Conservation (phyloP, 1,140 invertebrate genomes). For the Panagrolaimus sp. region DNA sequence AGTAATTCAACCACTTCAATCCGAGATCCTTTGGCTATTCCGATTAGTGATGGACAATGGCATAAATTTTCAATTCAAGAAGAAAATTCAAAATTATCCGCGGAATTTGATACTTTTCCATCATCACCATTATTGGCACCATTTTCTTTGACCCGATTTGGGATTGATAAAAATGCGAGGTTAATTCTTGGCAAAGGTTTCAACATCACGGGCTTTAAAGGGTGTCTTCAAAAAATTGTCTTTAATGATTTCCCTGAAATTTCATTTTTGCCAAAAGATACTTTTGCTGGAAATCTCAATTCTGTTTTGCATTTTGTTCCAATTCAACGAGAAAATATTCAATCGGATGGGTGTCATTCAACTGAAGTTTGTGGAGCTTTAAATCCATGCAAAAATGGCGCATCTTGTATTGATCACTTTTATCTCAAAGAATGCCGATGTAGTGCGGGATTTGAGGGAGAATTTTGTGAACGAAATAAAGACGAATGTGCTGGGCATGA, state of each 20-base stretch:
- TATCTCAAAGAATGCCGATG: slow-evolving; percentile 45
- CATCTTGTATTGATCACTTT: slow-evolving; percentile 47
- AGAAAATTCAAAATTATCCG: background rate
- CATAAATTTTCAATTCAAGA: background rate
- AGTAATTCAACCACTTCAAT: background rate
- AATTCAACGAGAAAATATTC: slow-evolving; percentile 29
- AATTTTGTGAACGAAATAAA: slow-evolving; percentile 49
- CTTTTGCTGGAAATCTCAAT: slow-evolving; percentile 19
- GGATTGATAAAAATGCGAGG: background rate
- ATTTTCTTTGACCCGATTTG: background rate
- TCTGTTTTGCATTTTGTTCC: slow-evolving; percentile 24
- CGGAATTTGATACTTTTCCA: background rate
- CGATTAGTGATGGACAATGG: background rate
- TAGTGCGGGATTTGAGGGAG: slow-evolving; percentile 46
- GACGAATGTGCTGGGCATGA: slow-evolving; percentile 43
- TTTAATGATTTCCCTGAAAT: slow-evolving; percentile 77
- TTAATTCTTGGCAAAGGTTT: background rate
- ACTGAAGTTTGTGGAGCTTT: slow-evolving; percentile 37
- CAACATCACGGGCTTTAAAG: slow-evolving; percentile 66
- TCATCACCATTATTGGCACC: background rate
- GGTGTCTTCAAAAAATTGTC: slow-evolving; percentile 82
- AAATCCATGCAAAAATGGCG: slow-evolving; percentile 48
- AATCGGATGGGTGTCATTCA: slow-evolving; percentile 41
- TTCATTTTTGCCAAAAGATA: slow-evolving; percentile 69
- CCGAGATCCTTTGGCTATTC: background rate